Conservation (phyloP, 2,797 vertebrate species). For the Silurus lanzhouensis region DNA sequence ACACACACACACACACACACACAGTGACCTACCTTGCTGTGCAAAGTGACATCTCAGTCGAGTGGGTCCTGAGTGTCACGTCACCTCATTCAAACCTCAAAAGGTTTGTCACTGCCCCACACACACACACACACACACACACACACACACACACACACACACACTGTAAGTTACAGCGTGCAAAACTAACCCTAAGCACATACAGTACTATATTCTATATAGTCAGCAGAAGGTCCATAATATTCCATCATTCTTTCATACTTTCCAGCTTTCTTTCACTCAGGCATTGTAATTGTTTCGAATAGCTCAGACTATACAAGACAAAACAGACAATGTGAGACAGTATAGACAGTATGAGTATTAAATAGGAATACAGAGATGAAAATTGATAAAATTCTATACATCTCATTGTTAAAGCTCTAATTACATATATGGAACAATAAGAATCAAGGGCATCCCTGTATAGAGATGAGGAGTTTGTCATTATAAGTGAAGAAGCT, state of each 20-base stretch:
- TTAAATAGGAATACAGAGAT: too few relatives aligned
- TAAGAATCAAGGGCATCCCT: not conserved
- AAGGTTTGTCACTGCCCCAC: conserved; percentile 6
- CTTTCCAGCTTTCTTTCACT: not conserved
- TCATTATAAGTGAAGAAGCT: not conserved
- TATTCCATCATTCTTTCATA: not conserved
- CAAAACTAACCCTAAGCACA: not conserved
- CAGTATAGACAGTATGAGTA: too few relatives aligned
- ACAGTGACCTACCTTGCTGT: conserved; percentile 12
- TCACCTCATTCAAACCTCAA: conserved; percentile 45
- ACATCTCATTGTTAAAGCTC: not conserved
- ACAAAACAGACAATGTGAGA: too few relatives aligned
- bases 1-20: conserved; percentile 26
- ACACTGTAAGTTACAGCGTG: not conserved
- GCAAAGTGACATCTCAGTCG: conserved; percentile 26
- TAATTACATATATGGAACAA: not conserved
- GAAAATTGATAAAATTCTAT: too few relatives aligned
- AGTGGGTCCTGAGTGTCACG: conserved; percentile 47
- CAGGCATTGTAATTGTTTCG: too few relatives aligned
- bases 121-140: not conserved
- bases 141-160: too few relatives aligned
- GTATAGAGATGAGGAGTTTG: not conserved
- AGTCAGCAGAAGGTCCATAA: not conserved
- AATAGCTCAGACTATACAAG: too few relatives aligned
- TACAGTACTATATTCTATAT: not conserved